Conservation (phyloP, 1,140 invertebrate genomes). For the Cyphomyrmex costatus region DNA sequence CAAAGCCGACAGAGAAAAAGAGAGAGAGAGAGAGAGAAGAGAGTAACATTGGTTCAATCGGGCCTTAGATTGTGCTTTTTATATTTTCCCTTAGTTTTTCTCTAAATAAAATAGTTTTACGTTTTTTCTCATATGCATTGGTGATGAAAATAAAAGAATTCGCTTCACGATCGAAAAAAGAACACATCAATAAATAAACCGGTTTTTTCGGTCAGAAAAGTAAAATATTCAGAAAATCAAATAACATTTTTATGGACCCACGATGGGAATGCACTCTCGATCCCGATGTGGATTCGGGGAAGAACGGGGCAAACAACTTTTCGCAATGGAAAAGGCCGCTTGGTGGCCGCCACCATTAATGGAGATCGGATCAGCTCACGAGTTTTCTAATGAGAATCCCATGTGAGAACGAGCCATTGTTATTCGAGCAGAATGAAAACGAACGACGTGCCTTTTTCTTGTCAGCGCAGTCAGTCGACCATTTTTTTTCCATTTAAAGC, state of each 20-base stretch:
- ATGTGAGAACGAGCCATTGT: conserved; percentile 51
- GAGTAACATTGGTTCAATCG: too few species aligned
- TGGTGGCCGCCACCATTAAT: conserved; percentile 42
- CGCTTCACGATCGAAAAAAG: too few species aligned
- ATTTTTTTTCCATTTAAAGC: conserved; percentile 11
- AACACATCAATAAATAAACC: conserved; percentile 16
- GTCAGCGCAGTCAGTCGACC: background rate
- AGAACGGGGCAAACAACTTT: conserved; percentile 50
- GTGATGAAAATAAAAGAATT: background rate
- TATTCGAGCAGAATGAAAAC: conserved; percentile 39
- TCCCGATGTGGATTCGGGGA: background rate
- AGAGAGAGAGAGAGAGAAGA: too few species aligned
- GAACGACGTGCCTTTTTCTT: conserved; percentile 38
- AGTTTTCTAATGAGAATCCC: conserved; percentile 54
- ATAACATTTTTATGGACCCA: conserved; percentile 45
- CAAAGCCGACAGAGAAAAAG: too few species aligned
- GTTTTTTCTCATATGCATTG: background rate
- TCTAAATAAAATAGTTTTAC: background rate
- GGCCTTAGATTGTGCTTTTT: background rate
- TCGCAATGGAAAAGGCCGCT: conserved; percentile 43
- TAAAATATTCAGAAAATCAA: conserved; percentile 55
- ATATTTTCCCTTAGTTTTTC: background rate
- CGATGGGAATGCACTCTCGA: conserved; percentile 27
- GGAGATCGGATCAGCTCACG: conserved; percentile 41
- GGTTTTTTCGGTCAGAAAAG: background rate